Conservation (phyloP, 1,140 invertebrate genomes). For the Papilio polytes region DNA sequence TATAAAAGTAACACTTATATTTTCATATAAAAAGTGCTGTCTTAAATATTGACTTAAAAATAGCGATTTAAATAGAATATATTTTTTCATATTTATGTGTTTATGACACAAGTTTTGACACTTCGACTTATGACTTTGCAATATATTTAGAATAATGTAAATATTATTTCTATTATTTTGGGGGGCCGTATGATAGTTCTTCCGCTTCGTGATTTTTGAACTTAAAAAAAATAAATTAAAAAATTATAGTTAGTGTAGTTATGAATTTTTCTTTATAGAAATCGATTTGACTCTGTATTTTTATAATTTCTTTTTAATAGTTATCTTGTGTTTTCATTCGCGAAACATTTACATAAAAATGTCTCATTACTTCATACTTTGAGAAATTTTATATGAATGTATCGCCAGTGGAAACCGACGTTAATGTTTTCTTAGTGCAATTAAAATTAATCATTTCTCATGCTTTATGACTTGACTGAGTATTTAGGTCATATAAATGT, state of each 20-base stretch:
- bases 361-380: not conserved
- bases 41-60: slow-evolving; percentile 57
- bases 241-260: slow-evolving; percentile 21
- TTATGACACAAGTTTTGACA: slow-evolving; percentile 58
- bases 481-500: slow-evolving; percentile 62
- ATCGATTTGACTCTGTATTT: slow-evolving; percentile 44
- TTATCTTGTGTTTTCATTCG: not conserved
- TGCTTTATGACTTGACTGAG: slow-evolving; percentile 68
- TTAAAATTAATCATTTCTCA: slow-evolving; percentile 42
- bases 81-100: slow-evolving; percentile 77
- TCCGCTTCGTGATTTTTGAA: slow-evolving; percentile 43
- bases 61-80: slow-evolving; percentile 63
- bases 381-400: not conserved
- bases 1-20: slow-evolving; percentile 72
- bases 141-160: slow-evolving; percentile 64
- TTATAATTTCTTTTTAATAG: slow-evolving; percentile 39
- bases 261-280: slow-evolving; percentile 30
- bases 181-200: slow-evolving; percentile 47
- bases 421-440: slow-evolving; percentile 44
- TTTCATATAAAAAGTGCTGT: slow-evolving; percentile 73
- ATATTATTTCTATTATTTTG: slow-evolving; percentile 53
- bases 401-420: not conserved
- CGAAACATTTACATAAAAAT: not conserved
- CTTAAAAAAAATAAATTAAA: slow-evolving; percentile 43
- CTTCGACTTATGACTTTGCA: slow-evolving; percentile 75